These are phyloP conservation scores for Axea sp. DNA, from an alignment of 2,888 invertebrate species.

Conservation along the genomic window DNA sequence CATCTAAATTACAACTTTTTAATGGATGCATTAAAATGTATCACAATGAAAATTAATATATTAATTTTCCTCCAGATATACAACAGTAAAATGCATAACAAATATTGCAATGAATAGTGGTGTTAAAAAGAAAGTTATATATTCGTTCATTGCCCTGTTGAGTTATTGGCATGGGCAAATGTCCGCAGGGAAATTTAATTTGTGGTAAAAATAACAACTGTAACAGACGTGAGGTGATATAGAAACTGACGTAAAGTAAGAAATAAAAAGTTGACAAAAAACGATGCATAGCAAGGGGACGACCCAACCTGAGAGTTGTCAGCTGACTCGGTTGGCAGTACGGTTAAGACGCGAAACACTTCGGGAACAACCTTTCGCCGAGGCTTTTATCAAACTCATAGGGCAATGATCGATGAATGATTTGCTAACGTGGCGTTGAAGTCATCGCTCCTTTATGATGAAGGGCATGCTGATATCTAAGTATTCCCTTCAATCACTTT, in stretches of 20 bases:
- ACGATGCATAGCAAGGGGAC: constrained; percentile 42
- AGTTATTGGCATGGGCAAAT: too few relatives aligned
- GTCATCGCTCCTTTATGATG: constrained; percentile 57
- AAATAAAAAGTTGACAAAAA: constrained; percentile 49
- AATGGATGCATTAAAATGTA: too few relatives aligned
- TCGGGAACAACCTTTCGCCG: constrained; percentile 60
- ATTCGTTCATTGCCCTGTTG: too few relatives aligned
- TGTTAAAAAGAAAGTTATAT: too few relatives aligned
- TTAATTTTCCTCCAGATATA: too few relatives aligned
- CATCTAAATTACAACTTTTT: too few relatives aligned
- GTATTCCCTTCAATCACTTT: constrained; percentile 42
- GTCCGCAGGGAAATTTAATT: too few relatives aligned
- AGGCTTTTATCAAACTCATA: constrained; percentile 65
- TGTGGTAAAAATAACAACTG: too few relatives aligned
- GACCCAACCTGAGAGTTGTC: constrained; percentile 51
- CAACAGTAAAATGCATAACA: too few relatives aligned
- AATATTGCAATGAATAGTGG: too few relatives aligned
- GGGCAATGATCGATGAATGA: constrained; percentile 66
- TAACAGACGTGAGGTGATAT: too few relatives aligned
- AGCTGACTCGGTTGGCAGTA: constrained; percentile 62
- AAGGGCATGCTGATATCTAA: constrained; percentile 51
- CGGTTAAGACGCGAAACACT: constrained; percentile 60
- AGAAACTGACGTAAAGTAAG: constrained; percentile 35
- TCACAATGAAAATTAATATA: too few relatives aligned
- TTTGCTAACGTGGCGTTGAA: constrained; percentile 60